phyloP scores from a whole-genome alignment of 2,113 vertebrate genomes.

The Aplodontia rufa region DNA sequence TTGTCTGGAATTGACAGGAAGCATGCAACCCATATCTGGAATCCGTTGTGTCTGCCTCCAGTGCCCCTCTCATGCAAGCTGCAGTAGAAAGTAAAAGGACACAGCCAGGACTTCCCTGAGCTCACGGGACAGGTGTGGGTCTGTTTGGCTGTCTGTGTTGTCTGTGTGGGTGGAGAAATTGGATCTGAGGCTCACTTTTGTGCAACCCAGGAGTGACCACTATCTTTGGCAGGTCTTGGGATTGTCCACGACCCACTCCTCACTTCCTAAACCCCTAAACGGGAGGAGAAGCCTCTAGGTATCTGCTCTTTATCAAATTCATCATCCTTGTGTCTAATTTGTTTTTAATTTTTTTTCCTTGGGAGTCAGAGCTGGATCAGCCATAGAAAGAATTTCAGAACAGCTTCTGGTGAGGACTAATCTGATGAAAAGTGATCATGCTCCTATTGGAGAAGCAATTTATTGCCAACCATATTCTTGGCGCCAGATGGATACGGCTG shows the following conservation, averaged over 20 bases:
- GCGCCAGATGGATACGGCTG: constrained; percentile 34
- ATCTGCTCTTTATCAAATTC: constrained; percentile 11
- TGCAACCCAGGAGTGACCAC: neutral
- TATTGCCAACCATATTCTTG: constrained; percentile 58
- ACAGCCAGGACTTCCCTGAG: neutral
- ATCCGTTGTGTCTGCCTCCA: neutral
- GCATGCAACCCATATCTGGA: neutral
- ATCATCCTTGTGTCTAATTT: constrained; percentile 57
- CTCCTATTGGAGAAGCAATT: constrained; percentile 47
- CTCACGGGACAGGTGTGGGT: neutral
- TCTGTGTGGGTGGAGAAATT: neutral
- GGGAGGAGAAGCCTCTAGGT: neutral
- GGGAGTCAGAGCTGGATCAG: constrained; percentile 20
- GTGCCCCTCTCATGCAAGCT: neutral
- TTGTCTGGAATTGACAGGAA: neutral
- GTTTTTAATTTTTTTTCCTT: constrained; percentile 42
- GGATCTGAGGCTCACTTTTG: neutral
- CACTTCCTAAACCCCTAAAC: neutral
- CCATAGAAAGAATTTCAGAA: constrained; percentile 44
- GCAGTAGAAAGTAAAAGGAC: neutral
- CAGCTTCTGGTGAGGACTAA: constrained; percentile 32
- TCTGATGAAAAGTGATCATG: constrained; percentile 61
- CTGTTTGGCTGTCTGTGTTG: neutral
- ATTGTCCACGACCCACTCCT: neutral
- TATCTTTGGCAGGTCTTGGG: neutral